Base-by-base conservation (phyloP, 53 echinoderm and acorn worm species). In the Actinopyga echinites region DNA sequence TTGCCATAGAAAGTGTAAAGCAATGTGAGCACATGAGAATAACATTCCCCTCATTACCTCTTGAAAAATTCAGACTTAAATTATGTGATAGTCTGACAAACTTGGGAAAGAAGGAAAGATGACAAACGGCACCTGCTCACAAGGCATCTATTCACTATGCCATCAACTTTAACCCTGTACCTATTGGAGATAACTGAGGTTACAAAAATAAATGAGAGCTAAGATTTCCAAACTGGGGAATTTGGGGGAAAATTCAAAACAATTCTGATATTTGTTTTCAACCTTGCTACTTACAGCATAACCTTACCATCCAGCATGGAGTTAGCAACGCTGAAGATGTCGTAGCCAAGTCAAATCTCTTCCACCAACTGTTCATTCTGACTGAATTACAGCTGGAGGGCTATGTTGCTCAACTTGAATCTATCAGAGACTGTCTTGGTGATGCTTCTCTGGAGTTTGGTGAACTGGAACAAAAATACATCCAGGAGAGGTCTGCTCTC, bases 331-430 rank as follows among this genome's bases (percentile, higher is more conserved):
- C 89, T 9, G 94, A 92, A 69, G 94, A 94, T 80, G 89, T 84
- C 49, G 88, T 90, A 28, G 69, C 91, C 38, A 82, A 83, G 13
- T 89, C 92, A 25, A 79, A 78, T 45, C 89, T 96, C 30, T 94
- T 92, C 74, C 93, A 94, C 82, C 97, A 96, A 83, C 62, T 96
- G 19, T 85, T 91, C 69, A 84, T 85, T 54, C 53, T 96, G 87
- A 96, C 90, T 4, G 97, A 96, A 24, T 88, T 96, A 57, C 69
- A 94, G 17, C 90, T 96, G 28, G 92, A 96, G 33, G 97, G 97
- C 30, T 96, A 90, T 77, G 82, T 94, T 17, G 82, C 87, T 21
- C 93, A 96, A 89, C 85, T 96, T 83, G 86, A 94, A 19, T 92
- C 97, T 42, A 84, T 94, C 65, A 40, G 81, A 23, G 67, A 84